Evolutionary conservation across 2,113 vertebrate species (phyloP).

Genomic region (Xiphias gladius): DNA sequence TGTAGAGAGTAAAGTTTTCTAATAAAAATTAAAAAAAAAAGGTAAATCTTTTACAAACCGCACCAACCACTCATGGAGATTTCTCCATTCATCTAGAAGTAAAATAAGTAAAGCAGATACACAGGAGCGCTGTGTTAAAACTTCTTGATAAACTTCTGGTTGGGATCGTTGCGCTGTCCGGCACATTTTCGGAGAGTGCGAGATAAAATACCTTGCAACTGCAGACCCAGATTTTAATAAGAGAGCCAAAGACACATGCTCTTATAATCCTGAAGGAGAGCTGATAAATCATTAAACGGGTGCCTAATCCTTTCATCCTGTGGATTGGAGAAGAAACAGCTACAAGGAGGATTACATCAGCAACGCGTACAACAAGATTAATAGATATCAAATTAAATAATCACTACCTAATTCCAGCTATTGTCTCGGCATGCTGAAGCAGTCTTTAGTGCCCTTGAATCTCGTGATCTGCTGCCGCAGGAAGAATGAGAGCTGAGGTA

Average conservation of each 20-base stretch:
- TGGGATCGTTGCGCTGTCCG: background rate
- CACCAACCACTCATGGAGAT: background rate
- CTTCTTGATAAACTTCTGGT: background rate
- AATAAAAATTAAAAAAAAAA: too few relatives aligned
- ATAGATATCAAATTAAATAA: constrained; percentile 72
- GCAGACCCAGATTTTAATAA: constrained; percentile 43
- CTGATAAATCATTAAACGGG: constrained; percentile 67
- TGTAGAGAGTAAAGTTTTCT: too few relatives aligned
- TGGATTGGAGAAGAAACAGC: constrained; percentile 34
- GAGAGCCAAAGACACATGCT: constrained; percentile 34
- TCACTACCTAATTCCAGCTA: constrained; percentile 52
- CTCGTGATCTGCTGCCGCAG: constrained; percentile 14
- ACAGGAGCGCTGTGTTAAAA: background rate
- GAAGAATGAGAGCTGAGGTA: background rate
- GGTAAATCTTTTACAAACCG: too few relatives aligned
- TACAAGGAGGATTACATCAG: constrained; percentile 65
- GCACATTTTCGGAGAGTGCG: constrained; percentile 17
- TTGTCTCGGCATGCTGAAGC: constrained; percentile 50
- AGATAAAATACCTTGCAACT: constrained; percentile 25
- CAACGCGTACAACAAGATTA: constrained; percentile 40
- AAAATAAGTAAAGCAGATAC: background rate
- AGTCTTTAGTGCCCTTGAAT: constrained; percentile 4
- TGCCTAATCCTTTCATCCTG: constrained; percentile 64
- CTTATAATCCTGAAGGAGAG: constrained; percentile 58
- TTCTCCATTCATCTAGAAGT: background rate